A percentile compares a stretch with the other conserved stretches of the same genome.
These are phyloP conservation scores for Neoaliturus tenellus DNA, from an alignment of 2,888 invertebrate genomes.

Conservation along the genomic window DNA sequence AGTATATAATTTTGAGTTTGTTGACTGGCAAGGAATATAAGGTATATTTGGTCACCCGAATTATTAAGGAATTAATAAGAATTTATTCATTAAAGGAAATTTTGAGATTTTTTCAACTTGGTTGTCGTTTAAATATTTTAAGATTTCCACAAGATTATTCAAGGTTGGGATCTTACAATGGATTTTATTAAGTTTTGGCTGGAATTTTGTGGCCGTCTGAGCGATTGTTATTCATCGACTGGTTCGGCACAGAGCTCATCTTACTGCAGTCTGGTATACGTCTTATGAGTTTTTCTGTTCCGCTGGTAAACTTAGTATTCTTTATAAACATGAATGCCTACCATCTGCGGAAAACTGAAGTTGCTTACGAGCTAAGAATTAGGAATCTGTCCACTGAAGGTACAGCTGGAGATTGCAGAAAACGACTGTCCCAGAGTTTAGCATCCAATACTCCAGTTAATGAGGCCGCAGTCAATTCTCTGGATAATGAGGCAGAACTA, in stretches of 20 bases:
- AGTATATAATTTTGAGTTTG: no score
- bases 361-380: neutral
- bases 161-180: no score
- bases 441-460: neutral
- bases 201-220: no score
- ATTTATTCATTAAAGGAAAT: no score
- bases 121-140: no score
- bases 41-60: no score
- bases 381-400: neutral
- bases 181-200: no score
- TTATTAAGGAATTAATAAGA: no score
- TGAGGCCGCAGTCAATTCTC: neutral
- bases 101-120: no score
- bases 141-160: no score
- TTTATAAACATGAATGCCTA: conserved; percentile 8
- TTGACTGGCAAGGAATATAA: no score
- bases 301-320: neutral
- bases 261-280: neutral
- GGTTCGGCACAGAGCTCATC: neutral
- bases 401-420: neutral
- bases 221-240: no score
- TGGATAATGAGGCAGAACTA: neutral
- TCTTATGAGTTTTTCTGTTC: neutral
- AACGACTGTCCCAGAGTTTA: neutral
- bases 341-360: neutral